Percentiles rank a stretch among this genome's conserved stretches.
Evolutionary conservation across 2,113 vertebrate species (phyloP).

Genomic region (Phaethon lepturus): DNA sequence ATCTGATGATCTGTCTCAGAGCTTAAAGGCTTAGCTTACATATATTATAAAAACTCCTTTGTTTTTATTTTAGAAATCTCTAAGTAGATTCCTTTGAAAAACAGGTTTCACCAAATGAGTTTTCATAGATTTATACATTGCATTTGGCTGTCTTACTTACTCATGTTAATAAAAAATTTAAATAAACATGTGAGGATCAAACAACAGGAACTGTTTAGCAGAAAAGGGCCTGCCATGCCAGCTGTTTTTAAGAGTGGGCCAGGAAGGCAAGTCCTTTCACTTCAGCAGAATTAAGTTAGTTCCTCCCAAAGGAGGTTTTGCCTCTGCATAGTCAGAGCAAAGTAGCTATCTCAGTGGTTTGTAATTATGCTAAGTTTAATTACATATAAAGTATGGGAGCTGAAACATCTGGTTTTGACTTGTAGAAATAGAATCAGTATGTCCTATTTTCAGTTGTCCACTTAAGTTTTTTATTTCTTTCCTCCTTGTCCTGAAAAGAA

Average conservation of each 20-base stretch:
- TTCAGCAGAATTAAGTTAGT: neutral
- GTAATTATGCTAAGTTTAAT: neutral
- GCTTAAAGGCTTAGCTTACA: neutral
- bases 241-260: neutral
- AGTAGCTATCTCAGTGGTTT: neutral
- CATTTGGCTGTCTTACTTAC: neutral
- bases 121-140: neutral
- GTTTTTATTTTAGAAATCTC: neutral
- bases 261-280: neutral
- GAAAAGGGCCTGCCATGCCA: neutral
- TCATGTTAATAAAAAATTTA: neutral
- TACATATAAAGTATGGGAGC: neutral
- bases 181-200: neutral
- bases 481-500: neutral
- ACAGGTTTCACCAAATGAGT: neutral
- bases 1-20: neutral
- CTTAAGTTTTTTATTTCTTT: neutral
- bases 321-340: neutral
- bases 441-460: conserved; percentile 5
- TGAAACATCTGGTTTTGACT: conserved; percentile 9
- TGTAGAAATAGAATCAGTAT: conserved; percentile 19
- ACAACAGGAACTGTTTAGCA: neutral
- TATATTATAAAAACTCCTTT: neutral
- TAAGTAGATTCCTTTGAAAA: neutral
- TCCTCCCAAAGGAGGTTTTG: neutral